Base-by-base conservation (phyloP, 2,888 invertebrate species). In the Drosophila emarginata region DNA sequence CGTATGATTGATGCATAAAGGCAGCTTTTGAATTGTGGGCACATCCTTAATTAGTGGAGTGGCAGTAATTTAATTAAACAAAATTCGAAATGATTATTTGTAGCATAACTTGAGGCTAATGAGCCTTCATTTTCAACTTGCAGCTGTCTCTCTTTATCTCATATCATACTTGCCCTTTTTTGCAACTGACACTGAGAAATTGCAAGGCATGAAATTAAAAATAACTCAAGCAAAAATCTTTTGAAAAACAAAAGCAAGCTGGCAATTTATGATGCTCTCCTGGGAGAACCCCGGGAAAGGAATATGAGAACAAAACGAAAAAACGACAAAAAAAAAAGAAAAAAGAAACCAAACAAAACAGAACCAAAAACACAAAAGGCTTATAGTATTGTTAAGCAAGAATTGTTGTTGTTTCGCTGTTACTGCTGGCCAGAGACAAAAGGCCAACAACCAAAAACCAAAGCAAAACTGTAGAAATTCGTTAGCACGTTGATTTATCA, bases 191-290 rank as follows among this genome's bases (percentile, higher is more conserved):
- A 82, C 85, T 87, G 82, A 83, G 86, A 87, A 87, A 83, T 83
- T 85, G 80, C 78, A 52, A 76, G 74, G 74, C 86, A 85, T 79
- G 88, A 83, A 83, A 83, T 83, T 83, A 83, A 83, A 83, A 83
- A 83, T 83, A 83, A 85, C 87, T 87, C 87, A 81, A 79, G 80
- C 86, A 80, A 85, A 82, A 79, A 68, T 82, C 69, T 67, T 61
- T 69, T 61, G 64, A 63, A 79, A 87, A 82, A 84, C 87, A 82
- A 82, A 84, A 63, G 87, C 54, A 21, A 51, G 65, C 52, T 52
- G 62, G 81, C 87, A 80, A 87, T 85, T 87, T 87, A 82, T 82
- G 85, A 82, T 85, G 71, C 87, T 36, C 54, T 53, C 59, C 61
- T 57, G 64, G 58, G 28, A 40, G 64, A 18, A 45, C 11, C 45